Percentiles rank a stretch among this genome's conserved stretches.
phyloP scores from a whole-genome alignment of 2,797 vertebrate genomes.

The Rhinogobio ventralis region DNA sequence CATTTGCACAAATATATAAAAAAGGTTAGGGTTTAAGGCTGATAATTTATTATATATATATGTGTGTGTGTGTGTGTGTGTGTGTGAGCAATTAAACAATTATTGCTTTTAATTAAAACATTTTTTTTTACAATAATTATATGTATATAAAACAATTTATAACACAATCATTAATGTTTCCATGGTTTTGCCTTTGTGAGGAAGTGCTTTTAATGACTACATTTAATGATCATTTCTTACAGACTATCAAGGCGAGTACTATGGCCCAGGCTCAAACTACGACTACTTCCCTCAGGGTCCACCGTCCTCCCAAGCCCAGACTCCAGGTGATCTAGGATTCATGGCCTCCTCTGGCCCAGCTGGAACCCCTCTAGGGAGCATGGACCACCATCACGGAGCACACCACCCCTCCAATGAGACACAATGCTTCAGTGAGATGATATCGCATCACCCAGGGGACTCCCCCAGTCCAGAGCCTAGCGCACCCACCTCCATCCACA shows the following conservation, averaged over 20 bases:
- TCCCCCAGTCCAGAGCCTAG: constrained; percentile 93
- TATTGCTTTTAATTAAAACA: too few relatives aligned
- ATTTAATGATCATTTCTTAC: constrained; percentile 41
- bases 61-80: not conserved
- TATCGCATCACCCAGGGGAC: constrained; percentile 85
- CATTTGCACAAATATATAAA: too few relatives aligned
- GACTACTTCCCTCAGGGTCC: constrained; percentile 95
- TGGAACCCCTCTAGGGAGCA: constrained; percentile 84
- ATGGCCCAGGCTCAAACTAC: constrained; percentile 89
- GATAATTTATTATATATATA: too few relatives aligned
- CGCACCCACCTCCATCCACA: constrained; percentile 88
- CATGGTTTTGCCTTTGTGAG: not conserved
- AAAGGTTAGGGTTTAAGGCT: too few relatives aligned
- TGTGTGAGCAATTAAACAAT: not conserved
- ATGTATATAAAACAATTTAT: not conserved
- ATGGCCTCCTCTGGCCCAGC: constrained; percentile 89
- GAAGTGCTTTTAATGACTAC: not conserved
- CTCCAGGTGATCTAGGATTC: constrained; percentile 91
- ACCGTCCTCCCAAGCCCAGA: constrained; percentile 91
- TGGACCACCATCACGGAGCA: constrained; percentile 81
- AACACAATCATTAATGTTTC: not conserved
- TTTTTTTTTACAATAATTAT: too few relatives aligned
- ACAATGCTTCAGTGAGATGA: constrained; percentile 92
- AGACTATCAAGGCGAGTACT: constrained; percentile 97
- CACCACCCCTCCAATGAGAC: constrained; percentile 88